Base-by-base conservation (phyloP, 2,797 vertebrate species). In the Chelmon rostratus region DNA sequence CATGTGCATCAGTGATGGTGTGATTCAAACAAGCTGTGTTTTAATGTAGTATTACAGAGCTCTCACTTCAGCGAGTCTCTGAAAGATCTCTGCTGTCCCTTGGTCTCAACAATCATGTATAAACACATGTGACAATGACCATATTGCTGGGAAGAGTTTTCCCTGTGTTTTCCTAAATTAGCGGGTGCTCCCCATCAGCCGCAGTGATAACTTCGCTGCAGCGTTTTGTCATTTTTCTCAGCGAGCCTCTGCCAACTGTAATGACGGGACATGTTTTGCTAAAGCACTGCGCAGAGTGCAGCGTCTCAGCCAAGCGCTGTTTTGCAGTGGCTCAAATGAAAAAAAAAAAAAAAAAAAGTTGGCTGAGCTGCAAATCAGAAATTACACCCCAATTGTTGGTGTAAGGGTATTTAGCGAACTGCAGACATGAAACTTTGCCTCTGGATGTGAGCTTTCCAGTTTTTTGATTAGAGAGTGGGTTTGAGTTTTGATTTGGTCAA, bases 401-500 rank as follows among this genome's bases (percentile, higher is more conserved):
- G 76, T 72, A 86, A 89, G 79, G 87, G 84, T 89, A 90, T 91
- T 89, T 90, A 87, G 89, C 86, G 77, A 89, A 88, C 82, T 87
- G 88, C 88, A 92, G 89, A 90, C 90, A 91, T 87, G 88, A 85
- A 91, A 89, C 84, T 80, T 83, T 78, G 84, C 80, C 82, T 85
- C 78, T 89, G 85, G 86, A 91, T 88, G 84, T 81, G 91, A 76
- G 86, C 81, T 88, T 86, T 87, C 78, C 84, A 86, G 84, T 85
- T 90, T 92, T 88, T 79, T 92, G 89, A 94, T 95, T 92, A 92
- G 89, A 95, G 91, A 91, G 91, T 95, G 92, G 92, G 84, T 93
- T 93, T 88, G 87, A 92, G 89, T 92, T 94, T 92, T 88, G 86
- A 93, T 94, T 94, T 92, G 91, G 90, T 94, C 91, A 90, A 91